Base-by-base conservation (phyloP, 2,888 invertebrate genomes). In the Chrysodeixis includens region DNA sequence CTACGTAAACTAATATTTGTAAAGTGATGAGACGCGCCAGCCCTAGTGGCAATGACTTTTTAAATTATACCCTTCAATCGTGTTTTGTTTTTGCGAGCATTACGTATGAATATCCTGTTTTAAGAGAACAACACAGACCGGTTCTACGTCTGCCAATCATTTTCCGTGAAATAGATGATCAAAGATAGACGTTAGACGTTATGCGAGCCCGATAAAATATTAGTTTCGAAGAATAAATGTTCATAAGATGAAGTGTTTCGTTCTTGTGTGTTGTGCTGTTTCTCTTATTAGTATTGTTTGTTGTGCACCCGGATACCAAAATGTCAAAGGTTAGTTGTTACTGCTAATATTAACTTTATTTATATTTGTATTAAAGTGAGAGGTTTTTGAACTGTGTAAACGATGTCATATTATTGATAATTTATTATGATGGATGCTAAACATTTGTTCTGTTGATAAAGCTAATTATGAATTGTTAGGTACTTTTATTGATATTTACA, bases 291-390 rank as follows among this genome's bases (percentile, higher is more conserved):
- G 44, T 20, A 20, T 71, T 9, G 78, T 78, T 52, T 71, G 62
- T 46, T 72, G 81, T 76, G 78, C 62, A 56, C 55, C 75, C 8
- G 65, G 69, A 68, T 64, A 63, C 58, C 75, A 70, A 30, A 64
- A 73, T 7, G 16, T 58, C n/a, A 69, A 75, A 84, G 87, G 88
- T 88, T 74, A 62, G 78, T 83, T 40, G 35, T 63, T 32, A 59
- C 58, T 71, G 6, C 22, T 26, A 55, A 32, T 62, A 14, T 49
- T 62, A 20, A 35, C 18, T 7, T 7, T 55, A 22, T 32, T 30
- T n/a, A n/a, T n/a, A n/a, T n/a, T n/a, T n/a, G n/a, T n/a, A 18
- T 46, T 46, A 49, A 10, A 30, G 12, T 12, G 46, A 14, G 18
- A 66, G 22, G 44, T 58, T 60, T 54, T 56, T 53, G 16, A 59